Conservation (phyloP, 2,113 vertebrate genomes). For the Cyprinodon tularosa region DNA sequence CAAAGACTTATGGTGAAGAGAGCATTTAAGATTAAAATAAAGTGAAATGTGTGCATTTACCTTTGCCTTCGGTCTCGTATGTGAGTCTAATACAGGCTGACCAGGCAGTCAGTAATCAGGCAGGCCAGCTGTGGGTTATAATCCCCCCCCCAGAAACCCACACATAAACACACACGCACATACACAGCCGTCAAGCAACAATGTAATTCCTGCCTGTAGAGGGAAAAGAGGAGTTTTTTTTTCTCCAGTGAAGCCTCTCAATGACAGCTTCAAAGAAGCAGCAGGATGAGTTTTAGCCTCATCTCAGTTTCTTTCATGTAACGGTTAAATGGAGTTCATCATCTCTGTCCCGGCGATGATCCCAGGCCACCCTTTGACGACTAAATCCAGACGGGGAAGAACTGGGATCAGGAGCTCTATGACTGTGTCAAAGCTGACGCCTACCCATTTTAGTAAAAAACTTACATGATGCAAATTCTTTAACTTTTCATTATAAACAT, state of each 20-base stretch:
- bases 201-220: constrained; percentile 36
- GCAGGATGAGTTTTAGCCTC: constrained; percentile 15
- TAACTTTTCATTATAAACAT: neutral
- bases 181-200: constrained; percentile 24
- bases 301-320: constrained; percentile 19
- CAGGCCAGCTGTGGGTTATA: constrained; percentile 65
- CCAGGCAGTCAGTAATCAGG: constrained; percentile 63
- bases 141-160: constrained; percentile 27
- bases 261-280: constrained; percentile 35
- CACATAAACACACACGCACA: constrained; percentile 11
- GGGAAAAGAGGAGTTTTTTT: constrained; percentile 27
- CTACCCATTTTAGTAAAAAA: constrained; percentile 2
- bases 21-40: constrained; percentile 29
- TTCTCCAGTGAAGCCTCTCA: constrained; percentile 12
- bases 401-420: constrained; percentile 1
- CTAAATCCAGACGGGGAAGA: constrained; percentile 18
- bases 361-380: neutral
- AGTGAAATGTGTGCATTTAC: constrained; percentile 45
- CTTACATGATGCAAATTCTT: neutral
- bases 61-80: constrained; percentile 22
- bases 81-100: constrained; percentile 60
- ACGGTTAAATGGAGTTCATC: constrained; percentile 9
- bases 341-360: constrained; percentile 4
- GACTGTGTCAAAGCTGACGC: neutral
- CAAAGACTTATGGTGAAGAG: constrained; percentile 45